These are phyloP conservation scores for Vollenhovia emeryi DNA, from an alignment of 1,140 invertebrate genomes.

Conservation along the genomic window DNA sequence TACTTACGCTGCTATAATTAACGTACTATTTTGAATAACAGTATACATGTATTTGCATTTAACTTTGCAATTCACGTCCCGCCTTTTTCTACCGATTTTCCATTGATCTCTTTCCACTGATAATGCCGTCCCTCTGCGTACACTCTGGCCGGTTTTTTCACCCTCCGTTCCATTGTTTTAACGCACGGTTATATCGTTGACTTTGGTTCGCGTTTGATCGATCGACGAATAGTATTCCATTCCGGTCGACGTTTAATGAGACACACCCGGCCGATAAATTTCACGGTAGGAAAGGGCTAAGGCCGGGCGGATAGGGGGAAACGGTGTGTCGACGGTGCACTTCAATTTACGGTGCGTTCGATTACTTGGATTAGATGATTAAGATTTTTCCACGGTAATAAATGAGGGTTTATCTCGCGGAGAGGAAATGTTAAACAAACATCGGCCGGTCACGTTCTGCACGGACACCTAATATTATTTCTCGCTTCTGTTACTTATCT, in stretches of 20 bases:
- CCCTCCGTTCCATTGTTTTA: neutral
- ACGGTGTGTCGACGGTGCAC: neutral
- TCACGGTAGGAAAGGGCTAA: neutral
- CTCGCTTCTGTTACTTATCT: conserved; percentile 12
- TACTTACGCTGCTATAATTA: neutral
- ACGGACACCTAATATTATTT: neutral
- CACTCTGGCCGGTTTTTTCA: neutral
- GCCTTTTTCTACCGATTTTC: no score
- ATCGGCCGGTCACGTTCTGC: neutral
- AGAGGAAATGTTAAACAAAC: conserved; percentile 8
- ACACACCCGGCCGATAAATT: conserved; percentile 15
- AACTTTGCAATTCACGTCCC: neutral
- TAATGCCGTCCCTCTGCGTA: neutral
- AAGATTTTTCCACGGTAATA: neutral
- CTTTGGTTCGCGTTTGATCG: conserved; percentile 13
- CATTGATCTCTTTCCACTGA: neutral
- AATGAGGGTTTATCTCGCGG: neutral
- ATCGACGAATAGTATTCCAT: conserved; percentile 1
- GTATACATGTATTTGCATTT: conserved; percentile 2
- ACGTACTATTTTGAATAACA: neutral
- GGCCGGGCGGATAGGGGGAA: neutral
- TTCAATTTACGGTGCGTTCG: neutral
- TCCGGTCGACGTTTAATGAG: conserved; percentile 8
- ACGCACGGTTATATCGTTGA: neutral
- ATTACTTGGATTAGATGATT: conserved; percentile 9